phyloP scores from a whole-genome alignment of 1,140 invertebrate genomes.

The Megalonaias nervosa region DNA sequence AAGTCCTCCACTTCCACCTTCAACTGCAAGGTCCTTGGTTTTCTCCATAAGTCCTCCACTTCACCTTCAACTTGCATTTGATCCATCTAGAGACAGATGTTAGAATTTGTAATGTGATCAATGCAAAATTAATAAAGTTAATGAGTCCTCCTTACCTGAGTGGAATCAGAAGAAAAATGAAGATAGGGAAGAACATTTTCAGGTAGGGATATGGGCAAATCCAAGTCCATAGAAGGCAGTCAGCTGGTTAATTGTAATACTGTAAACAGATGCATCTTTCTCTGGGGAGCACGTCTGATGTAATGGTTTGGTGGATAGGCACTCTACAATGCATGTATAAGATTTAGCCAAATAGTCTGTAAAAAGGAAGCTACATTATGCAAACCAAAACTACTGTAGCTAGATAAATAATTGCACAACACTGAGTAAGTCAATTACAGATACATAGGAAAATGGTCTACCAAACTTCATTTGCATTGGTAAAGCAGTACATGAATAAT shows the following conservation, averaged over 20 bases:
- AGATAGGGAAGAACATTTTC: conserved; percentile 80
- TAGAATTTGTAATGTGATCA: too few species aligned
- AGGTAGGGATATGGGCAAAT: conserved; percentile 77
- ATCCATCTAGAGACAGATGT: background rate
- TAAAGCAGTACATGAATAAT: too few species aligned
- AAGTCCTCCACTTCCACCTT: background rate
- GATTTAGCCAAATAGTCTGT: too few species aligned
- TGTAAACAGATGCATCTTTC: conserved; percentile 80
- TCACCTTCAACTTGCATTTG: background rate
- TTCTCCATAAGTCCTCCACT: too few species aligned
- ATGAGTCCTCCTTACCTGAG: conserved; percentile 73
- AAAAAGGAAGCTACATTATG: too few species aligned
- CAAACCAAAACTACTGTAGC: too few species aligned
- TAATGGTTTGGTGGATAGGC: conserved; percentile 82
- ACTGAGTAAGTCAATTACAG: too few species aligned
- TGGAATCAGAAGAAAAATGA: conserved; percentile 78
- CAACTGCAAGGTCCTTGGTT: too few species aligned
- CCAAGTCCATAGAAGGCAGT: conserved; percentile 78
- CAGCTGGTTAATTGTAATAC: conserved; percentile 76
- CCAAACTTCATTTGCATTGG: too few species aligned
- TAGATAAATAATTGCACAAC: too few species aligned
- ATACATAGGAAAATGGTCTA: too few species aligned
- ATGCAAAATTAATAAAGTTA: too few species aligned
- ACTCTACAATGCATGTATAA: conserved; percentile 69
- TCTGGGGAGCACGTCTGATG: conserved; percentile 79